A percentile compares a stretch with the other conserved stretches of the same genome.
These are phyloP conservation scores for Bombus polaris DNA, from an alignment of 1,140 invertebrate species.

Conservation along the genomic window DNA sequence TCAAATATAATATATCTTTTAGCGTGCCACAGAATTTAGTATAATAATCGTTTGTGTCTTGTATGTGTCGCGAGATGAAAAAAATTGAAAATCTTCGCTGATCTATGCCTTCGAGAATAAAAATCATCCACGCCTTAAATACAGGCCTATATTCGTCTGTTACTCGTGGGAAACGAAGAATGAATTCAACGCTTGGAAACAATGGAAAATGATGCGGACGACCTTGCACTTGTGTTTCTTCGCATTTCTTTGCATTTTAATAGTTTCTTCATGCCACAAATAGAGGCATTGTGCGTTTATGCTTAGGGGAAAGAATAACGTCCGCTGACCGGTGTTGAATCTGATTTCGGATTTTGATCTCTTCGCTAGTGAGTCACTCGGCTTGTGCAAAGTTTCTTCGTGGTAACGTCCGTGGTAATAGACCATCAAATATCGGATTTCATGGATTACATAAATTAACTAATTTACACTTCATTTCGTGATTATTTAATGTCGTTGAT, in stretches of 20 bases:
- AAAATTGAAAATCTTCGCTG: too few species aligned
- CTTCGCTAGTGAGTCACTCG: background rate
- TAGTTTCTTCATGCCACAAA: background rate
- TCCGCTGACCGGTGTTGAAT: too few species aligned
- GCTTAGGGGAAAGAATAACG: background rate
- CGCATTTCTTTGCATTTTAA: background rate
- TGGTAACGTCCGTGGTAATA: background rate
- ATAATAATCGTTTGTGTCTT: too few species aligned
- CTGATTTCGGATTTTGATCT: background rate
- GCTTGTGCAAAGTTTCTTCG: background rate
- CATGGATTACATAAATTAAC: background rate
- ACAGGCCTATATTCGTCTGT: background rate
- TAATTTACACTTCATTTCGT: too few species aligned
- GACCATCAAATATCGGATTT: background rate
- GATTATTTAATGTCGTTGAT: too few species aligned
- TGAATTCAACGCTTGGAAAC: background rate
- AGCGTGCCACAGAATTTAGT: too few species aligned
- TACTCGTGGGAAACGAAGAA: background rate
- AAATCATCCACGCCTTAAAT: background rate
- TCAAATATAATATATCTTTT: too few species aligned
- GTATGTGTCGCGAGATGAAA: too few species aligned
- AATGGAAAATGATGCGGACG: conserved; percentile 1
- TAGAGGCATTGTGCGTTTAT: background rate
- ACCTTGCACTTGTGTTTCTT: conserved; percentile 20
- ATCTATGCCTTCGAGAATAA: background rate